Evolutionary conservation across 2,797 vertebrate genomes (phyloP).

Genomic region (Chloroceryle amazona): DNA sequence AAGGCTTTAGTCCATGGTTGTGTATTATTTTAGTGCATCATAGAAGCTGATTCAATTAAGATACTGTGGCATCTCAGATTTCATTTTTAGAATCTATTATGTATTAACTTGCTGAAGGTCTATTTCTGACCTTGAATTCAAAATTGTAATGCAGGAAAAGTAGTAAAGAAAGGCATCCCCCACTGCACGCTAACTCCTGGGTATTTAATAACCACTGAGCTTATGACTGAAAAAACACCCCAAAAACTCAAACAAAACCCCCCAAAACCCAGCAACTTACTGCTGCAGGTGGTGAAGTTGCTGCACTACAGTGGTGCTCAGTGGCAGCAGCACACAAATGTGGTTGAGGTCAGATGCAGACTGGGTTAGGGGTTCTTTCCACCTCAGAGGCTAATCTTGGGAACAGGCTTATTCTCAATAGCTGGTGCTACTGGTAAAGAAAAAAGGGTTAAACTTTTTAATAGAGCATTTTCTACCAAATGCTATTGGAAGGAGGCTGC

Average conservation of each 20-base stretch:
- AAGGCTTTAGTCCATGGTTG: background rate
- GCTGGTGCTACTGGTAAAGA: background rate
- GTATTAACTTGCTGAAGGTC: background rate
- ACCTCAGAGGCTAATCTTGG: background rate
- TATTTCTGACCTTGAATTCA: background rate
- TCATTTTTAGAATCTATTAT: background rate
- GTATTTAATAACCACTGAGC: background rate
- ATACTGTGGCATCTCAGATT: background rate
- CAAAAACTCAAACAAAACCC: background rate
- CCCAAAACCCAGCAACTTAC: background rate
- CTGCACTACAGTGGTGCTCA: background rate
- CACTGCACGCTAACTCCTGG: rapidly evolving
- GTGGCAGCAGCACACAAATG: background rate
- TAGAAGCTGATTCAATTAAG: conserved; percentile 3
- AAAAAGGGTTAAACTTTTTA: background rate
- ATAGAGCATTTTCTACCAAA: background rate
- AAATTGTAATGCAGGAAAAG: background rate
- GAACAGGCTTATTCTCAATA: background rate
- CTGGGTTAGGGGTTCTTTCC: background rate
- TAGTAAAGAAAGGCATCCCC: background rate
- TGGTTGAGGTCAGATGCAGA: background rate
- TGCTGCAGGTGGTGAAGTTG: background rate
- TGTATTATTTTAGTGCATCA: background rate
- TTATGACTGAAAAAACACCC: rapidly evolving
- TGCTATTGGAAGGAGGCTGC: rapidly evolving